phyloP scores from a whole-genome alignment of 2,888 invertebrate genomes.

The Kuschelorhynchus macadamiae region DNA sequence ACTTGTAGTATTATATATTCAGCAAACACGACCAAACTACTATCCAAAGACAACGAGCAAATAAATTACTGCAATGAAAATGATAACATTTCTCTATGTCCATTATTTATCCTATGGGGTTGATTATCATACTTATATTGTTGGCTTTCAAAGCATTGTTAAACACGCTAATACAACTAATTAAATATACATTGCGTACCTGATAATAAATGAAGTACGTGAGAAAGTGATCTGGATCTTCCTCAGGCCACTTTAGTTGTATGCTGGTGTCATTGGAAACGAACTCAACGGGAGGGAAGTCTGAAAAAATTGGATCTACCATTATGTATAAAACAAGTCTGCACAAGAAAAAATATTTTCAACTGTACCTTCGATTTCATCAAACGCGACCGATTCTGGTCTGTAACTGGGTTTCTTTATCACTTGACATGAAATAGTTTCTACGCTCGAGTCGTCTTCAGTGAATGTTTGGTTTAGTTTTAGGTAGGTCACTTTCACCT shows the following conservation, averaged over 20 bases:
- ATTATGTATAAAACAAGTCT: slow-evolving; percentile 16
- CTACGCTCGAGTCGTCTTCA: slow-evolving; percentile 45
- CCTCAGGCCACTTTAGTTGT: slow-evolving; percentile 57
- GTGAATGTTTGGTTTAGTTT: slow-evolving; percentile 51
- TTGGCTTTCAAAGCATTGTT: no score
- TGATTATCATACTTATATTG: no score
- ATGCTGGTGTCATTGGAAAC: slow-evolving; percentile 56
- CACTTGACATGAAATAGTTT: slow-evolving; percentile 58
- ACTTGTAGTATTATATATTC: no score
- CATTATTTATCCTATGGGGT: no score
- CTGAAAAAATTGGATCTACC: slow-evolving; percentile 54
- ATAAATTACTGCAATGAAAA: no score
- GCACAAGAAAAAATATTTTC: neutral
- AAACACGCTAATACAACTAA: no score
- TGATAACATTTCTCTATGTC: no score
- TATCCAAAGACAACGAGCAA: no score
- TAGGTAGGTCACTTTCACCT: slow-evolving; percentile 59
- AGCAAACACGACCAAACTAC: no score
- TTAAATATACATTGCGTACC: no score
- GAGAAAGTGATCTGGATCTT: slow-evolving; percentile 56
- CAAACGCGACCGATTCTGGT: slow-evolving; percentile 56
- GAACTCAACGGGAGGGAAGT: slow-evolving; percentile 55
- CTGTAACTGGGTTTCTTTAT: slow-evolving; percentile 59
- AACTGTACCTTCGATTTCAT: slow-evolving; percentile 57
- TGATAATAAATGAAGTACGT: slow-evolving; percentile 60